Evolutionary conservation across 2,113 vertebrate species (phyloP).

Genomic region (Pampusana beccarii): DNA sequence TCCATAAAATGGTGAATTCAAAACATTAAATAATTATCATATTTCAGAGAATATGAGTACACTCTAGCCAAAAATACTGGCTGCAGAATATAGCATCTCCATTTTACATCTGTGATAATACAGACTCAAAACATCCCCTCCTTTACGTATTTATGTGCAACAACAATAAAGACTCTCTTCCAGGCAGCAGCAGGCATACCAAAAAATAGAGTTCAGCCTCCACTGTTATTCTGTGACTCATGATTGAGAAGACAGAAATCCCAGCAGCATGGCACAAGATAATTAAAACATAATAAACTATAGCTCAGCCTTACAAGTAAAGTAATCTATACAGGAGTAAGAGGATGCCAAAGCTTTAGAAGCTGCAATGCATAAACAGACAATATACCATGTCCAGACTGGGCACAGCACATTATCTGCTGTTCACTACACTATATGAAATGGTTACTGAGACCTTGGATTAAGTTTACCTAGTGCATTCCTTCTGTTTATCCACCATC

Average conservation of each 20-base stretch:
- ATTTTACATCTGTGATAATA: neutral
- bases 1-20: neutral
- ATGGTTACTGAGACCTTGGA: conserved; percentile 4
- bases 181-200: neutral
- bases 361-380: neutral
- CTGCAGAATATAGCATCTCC: neutral
- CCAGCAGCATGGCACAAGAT: neutral
- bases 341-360: conserved; percentile 21
- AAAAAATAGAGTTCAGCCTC: neutral
- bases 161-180: neutral
- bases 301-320: conserved; percentile 3
- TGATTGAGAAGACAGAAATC: neutral
- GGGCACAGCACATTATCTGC: neutral
- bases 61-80: neutral
- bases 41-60: neutral
- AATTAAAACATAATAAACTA: conserved; percentile 19
- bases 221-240: neutral
- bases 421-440: conserved; percentile 26
- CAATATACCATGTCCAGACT: neutral
- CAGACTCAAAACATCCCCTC: neutral
- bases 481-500: conserved; percentile 41
- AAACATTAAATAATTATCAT: neutral
- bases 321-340: conserved; percentile 12
- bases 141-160: neutral
- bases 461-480: conserved; percentile 38